These are phyloP conservation scores for Tretioscincus oriximinensis DNA, from an alignment of 2,113 vertebrate species.

Conservation along the genomic window DNA sequence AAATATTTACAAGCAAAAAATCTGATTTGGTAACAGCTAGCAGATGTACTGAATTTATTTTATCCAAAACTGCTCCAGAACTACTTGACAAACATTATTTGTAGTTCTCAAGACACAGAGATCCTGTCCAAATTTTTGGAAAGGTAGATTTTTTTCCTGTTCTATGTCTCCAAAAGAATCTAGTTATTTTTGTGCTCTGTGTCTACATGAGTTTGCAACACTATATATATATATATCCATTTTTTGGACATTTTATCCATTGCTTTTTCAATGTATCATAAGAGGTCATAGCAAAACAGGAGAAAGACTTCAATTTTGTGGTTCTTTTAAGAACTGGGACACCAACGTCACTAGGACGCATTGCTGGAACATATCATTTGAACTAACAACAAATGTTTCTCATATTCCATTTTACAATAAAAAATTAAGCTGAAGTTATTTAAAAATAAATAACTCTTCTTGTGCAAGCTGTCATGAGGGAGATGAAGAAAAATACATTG, in stretches of 20 bases:
- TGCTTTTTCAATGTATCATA: neutral
- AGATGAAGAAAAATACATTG: neutral
- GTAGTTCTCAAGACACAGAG: conserved; percentile 1
- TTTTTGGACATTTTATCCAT: neutral
- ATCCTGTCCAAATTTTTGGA: conserved; percentile 6
- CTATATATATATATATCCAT: neutral
- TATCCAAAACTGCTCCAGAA: neutral
- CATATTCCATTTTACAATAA: neutral
- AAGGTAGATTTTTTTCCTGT: neutral
- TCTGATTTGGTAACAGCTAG: conserved; percentile 13
- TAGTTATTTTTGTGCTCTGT: neutral
- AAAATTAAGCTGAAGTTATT: neutral
- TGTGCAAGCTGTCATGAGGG: neutral
- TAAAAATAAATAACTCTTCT: neutral
- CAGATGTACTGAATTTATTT: neutral
- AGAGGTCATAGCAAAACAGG: neutral
- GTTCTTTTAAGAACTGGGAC: neutral
- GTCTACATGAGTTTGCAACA: neutral
- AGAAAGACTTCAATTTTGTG: neutral
- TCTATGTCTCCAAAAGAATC: neutral
- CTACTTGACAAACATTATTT: neutral
- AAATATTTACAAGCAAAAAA: conserved; percentile 26
- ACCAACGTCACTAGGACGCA: neutral
- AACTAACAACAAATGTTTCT: neutral
- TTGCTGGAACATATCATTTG: neutral